Evolutionary conservation across 2,797 vertebrate genomes (phyloP).

Genomic region (Acrossocheilus fasciatus): DNA sequence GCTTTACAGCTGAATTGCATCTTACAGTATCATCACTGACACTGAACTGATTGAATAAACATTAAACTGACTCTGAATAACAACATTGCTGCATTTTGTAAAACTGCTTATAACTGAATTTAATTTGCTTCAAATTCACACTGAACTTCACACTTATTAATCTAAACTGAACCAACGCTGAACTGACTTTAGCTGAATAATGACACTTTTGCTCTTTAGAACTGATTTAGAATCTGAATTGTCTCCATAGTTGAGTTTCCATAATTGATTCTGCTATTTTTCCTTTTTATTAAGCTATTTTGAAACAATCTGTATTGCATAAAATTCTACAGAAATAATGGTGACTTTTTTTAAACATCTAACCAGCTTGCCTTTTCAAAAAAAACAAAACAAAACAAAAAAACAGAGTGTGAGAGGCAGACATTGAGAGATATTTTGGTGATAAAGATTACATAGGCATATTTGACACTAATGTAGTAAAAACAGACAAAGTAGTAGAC

Average conservation of each 20-base stretch:
- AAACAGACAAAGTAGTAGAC: conserved; percentile 1
- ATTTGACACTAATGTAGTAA: neutral
- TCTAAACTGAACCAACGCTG: neutral
- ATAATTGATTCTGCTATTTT: neutral
- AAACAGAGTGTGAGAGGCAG: neutral
- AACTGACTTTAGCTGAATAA: neutral
- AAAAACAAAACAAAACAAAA: too few relatives aligned
- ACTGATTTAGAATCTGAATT: neutral
- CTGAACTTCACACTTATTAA: neutral
- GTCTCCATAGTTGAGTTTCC: neutral
- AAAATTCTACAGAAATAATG: neutral
- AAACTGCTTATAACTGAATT: neutral
- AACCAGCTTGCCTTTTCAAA: neutral
- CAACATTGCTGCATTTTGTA: neutral
- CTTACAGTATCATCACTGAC: neutral
- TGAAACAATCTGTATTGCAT: neutral
- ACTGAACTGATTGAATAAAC: neutral
- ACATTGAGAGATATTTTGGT: neutral
- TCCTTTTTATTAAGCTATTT: neutral
- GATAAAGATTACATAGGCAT: neutral
- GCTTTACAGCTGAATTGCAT: neutral
- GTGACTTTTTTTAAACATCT: neutral
- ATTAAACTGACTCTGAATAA: neutral
- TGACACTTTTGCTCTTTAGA: neutral
- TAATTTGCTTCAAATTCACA: neutral